Conservation (phyloP, 2,113 vertebrate species). For the Megalops atlanticus region DNA sequence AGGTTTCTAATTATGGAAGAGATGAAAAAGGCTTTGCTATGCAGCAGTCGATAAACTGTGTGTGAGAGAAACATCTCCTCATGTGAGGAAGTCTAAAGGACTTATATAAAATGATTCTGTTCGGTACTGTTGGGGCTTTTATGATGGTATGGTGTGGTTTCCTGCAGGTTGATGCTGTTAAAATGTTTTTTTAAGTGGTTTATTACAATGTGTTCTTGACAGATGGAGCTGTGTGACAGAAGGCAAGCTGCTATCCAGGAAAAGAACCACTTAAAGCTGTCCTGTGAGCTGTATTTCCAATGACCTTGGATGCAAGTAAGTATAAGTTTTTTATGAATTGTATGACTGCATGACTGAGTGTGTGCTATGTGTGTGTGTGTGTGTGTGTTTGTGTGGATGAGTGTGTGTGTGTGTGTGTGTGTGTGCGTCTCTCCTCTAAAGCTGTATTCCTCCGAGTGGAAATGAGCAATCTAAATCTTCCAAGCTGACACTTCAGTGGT, state of each 20-base stretch:
- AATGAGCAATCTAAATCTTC: neutral
- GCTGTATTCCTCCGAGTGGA: neutral
- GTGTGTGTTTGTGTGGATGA: neutral
- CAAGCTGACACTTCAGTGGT: neutral
- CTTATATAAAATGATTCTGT: too few species aligned
- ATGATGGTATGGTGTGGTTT: too few species aligned
- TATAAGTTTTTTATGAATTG: neutral
- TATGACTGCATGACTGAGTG: too few species aligned
- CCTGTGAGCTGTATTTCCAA: neutral
- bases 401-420: neutral
- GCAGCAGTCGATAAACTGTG: too few species aligned
- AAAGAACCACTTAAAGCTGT: neutral
- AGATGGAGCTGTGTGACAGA: neutral
- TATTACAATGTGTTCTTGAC: neutral
- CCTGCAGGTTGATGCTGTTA: too few species aligned
- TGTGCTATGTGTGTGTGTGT: conserved; percentile 2
- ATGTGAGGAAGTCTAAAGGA: too few species aligned
- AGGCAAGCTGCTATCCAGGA: neutral
- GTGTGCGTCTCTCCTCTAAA: neutral
- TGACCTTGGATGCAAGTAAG: neutral
- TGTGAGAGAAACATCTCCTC: too few species aligned
- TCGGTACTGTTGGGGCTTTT: too few species aligned
- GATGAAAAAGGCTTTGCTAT: too few species aligned
- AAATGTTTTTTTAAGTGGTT: neutral
- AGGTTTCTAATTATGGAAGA: too few species aligned